A percentile compares a stretch with the other conserved stretches of the same genome.
These are phyloP conservation scores for Lagodon rhomboides DNA, from an alignment of 2,797 vertebrate species.

Conservation along the genomic window DNA sequence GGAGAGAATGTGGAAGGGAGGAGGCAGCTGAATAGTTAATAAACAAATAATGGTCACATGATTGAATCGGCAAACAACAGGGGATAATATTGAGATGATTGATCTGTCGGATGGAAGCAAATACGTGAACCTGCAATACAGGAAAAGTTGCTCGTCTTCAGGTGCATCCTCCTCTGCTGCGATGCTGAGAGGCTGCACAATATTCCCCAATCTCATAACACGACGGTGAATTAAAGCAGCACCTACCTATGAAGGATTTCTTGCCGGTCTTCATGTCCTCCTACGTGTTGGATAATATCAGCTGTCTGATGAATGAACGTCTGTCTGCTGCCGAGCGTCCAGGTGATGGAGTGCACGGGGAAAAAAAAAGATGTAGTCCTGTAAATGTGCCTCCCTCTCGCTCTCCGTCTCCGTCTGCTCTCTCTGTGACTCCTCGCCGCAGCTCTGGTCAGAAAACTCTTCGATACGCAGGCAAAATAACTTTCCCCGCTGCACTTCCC, in stretches of 20 bases:
- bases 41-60: neutral
- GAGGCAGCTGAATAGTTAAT: neutral
- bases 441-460: constrained; percentile 53
- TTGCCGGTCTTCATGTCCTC: constrained; percentile 84
- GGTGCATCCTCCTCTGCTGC: constrained; percentile 30
- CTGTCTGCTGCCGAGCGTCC: constrained; percentile 57
- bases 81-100: neutral
- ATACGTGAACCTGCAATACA: neutral
- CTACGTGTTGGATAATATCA: constrained; percentile 32
- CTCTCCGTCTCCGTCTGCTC: constrained; percentile 14
- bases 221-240: constrained; percentile 42
- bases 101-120: neutral
- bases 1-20: neutral
- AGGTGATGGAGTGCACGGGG: constrained; percentile 51
- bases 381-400: constrained; percentile 51
- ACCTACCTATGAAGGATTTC: constrained; percentile 86
- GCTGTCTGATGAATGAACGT: constrained; percentile 32
- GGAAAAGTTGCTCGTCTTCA: constrained; percentile 45
- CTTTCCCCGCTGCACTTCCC: constrained; percentile 63
- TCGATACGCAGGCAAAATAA: constrained; percentile 61
- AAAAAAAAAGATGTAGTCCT: constrained; percentile 37
- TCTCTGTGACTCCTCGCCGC: constrained; percentile 45
- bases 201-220: constrained; percentile 11
- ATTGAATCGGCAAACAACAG: neutral
- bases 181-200: constrained; percentile 33